Evolutionary conservation across 1,140 invertebrate genomes (phyloP).

Genomic region (Dendrolimus punctatus): DNA sequence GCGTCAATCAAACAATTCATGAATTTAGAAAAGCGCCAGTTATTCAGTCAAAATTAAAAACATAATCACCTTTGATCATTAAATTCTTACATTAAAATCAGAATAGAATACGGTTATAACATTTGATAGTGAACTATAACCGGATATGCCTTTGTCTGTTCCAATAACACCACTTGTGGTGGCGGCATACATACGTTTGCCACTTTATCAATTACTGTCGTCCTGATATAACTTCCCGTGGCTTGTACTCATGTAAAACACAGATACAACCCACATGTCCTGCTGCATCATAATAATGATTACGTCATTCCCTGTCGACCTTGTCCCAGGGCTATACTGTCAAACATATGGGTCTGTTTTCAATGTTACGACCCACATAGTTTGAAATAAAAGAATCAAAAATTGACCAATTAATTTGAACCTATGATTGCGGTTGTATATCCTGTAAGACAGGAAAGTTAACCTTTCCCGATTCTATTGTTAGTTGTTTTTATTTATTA

Average conservation of each 20-base stretch:
- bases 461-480: too few species aligned
- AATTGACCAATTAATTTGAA: too few species aligned
- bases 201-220: constrained; percentile 51
- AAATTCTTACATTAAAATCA: too few species aligned
- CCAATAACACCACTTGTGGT: constrained; percentile 12
- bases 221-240: constrained; percentile 33
- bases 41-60: too few species aligned
- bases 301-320: constrained; percentile 50
- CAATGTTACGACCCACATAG: constrained; percentile 29
- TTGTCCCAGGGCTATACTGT: constrained; percentile 38
- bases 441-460: too few species aligned
- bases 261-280: constrained; percentile 45
- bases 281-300: constrained; percentile 44
- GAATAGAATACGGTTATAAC: too few species aligned
- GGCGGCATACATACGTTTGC: constrained; percentile 12
- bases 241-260: constrained; percentile 13
- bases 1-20: too few species aligned
- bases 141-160: constrained; percentile 25
- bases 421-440: too few species aligned
- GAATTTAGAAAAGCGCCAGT: too few species aligned
- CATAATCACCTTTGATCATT: too few species aligned
- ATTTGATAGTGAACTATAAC: constrained; percentile 12
- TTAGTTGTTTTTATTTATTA: too few species aligned
- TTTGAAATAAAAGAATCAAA: constrained; percentile 1
- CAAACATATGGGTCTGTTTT: constrained; percentile 22